Conservation (phyloP, 2,797 vertebrate genomes). For the Apogon hyalosoma region DNA sequence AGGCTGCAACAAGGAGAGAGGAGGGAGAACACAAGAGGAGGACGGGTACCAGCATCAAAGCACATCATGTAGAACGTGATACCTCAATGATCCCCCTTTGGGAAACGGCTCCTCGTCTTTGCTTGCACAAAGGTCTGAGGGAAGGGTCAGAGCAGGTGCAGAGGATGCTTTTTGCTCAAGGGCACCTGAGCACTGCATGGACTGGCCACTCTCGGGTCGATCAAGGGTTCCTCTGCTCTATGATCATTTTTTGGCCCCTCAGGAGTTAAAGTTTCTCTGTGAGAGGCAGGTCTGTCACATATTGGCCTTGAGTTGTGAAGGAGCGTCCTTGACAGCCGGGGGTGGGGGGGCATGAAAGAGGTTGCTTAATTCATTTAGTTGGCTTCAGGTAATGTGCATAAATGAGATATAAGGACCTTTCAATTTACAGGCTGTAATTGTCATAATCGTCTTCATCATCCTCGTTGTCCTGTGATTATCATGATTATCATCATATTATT, state of each 20-base stretch:
- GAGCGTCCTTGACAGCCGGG: constrained; percentile 46
- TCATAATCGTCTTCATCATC: constrained; percentile 52
- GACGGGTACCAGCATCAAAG: constrained; percentile 21
- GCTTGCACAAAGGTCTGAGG: constrained; percentile 20
- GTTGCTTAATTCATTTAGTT: constrained; percentile 40
- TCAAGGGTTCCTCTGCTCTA: background rate
- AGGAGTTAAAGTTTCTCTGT: constrained; percentile 12
- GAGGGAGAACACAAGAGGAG: background rate
- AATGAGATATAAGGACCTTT: constrained; percentile 51
- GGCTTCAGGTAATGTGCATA: constrained; percentile 27
- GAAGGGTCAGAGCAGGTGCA: constrained; percentile 35
- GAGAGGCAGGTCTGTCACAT: background rate
- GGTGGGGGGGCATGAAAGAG: constrained; percentile 2
- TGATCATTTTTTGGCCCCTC: background rate
- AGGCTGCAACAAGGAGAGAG: constrained; percentile 10
- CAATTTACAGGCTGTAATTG: constrained; percentile 55
- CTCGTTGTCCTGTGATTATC: constrained; percentile 27
- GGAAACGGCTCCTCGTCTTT: constrained; percentile 20
- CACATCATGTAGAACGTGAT: constrained; percentile 39
- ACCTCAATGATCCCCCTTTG: constrained; percentile 31
- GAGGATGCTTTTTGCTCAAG: constrained; percentile 26
- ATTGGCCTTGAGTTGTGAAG: constrained; percentile 27
- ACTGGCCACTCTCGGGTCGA: background rate
- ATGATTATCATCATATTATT: constrained; percentile 49
- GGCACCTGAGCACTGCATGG: background rate